Conservation (phyloP, 1,140 invertebrate species). For the Bombus breviceps region DNA sequence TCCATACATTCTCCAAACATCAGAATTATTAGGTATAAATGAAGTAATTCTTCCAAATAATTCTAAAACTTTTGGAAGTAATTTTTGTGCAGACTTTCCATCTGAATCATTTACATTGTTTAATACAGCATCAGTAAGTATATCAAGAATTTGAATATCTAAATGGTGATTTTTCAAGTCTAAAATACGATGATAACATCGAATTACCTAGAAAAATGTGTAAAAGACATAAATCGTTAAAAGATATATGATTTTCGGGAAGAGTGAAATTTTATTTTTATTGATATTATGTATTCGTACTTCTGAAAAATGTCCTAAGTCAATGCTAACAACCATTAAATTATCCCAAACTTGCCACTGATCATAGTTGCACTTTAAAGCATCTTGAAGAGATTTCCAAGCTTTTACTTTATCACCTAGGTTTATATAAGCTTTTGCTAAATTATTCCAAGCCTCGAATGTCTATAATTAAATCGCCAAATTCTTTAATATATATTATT, state of each 20-base stretch:
- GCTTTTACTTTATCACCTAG: conserved; percentile 93
- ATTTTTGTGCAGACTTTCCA: conserved; percentile 82
- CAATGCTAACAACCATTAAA: conserved; percentile 91
- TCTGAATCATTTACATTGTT: conserved; percentile 85
- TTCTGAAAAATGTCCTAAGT: conserved; percentile 89
- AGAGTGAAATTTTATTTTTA: conserved; percentile 18
- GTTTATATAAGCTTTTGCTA: conserved; percentile 96
- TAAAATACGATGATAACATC: conserved; percentile 91
- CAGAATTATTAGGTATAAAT: conserved; percentile 86
- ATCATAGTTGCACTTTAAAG: conserved; percentile 96
- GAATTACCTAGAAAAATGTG: conserved; percentile 85
- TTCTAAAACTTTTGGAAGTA: conserved; percentile 87
- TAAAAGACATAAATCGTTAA: conserved; percentile 21
- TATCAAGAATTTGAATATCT: conserved; percentile 90
- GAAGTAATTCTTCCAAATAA: conserved; percentile 92
- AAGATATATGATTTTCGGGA: conserved; percentile 34
- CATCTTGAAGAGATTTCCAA: conserved; percentile 92
- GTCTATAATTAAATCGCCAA: conserved; percentile 82
- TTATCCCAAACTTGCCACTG: conserved; percentile 99
- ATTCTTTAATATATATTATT: conserved; percentile 39
- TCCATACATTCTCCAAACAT: conserved; percentile 92
- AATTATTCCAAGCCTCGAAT: conserved; percentile 99
- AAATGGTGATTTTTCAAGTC: conserved; percentile 92
- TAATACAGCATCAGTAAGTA: conserved; percentile 89
- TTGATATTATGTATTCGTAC: conserved; percentile 68